Evolutionary conservation across 2,797 vertebrate genomes (phyloP).

Genomic region (Cynopterus sphinx): DNA sequence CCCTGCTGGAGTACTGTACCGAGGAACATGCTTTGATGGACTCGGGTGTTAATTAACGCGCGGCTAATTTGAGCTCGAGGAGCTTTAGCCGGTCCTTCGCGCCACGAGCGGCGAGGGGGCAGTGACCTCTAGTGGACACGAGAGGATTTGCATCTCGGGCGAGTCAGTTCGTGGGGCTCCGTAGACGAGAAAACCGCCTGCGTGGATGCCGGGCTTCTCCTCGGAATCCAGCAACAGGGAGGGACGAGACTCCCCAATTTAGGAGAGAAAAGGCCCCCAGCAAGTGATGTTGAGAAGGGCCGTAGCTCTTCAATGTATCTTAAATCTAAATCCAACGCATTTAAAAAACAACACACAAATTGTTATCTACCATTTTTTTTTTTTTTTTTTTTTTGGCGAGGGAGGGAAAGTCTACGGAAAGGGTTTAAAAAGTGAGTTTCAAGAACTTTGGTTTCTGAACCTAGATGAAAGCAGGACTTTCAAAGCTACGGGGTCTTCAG

Average conservation of each 20-base stretch:
- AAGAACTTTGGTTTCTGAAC: background rate
- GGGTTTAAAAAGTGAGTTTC: background rate
- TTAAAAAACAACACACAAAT: background rate
- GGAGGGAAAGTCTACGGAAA: background rate
- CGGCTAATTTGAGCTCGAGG: constrained; percentile 82
- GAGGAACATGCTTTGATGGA: constrained; percentile 79
- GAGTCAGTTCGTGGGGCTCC: background rate
- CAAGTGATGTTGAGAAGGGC: background rate
- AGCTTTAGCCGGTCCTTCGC: constrained; percentile 59
- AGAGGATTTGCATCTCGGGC: constrained; percentile 68
- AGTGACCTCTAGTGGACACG: constrained; percentile 85
- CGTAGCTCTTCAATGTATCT: background rate
- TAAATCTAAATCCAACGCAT: background rate
- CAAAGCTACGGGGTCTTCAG: background rate
- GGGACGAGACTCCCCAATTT: background rate
- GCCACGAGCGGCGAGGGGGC: constrained; percentile 75
- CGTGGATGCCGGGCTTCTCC: background rate
- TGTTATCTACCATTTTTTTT: background rate
- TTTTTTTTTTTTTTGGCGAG: too few relatives aligned
- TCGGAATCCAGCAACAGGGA: background rate
- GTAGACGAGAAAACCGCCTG: background rate
- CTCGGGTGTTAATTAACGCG: constrained; percentile 84
- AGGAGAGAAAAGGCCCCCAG: background rate
- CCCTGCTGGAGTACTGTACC: constrained; percentile 71
- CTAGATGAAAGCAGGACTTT: background rate